phyloP scores from a whole-genome alignment of 2,797 vertebrate species.

The Pelochelys cantorii region DNA sequence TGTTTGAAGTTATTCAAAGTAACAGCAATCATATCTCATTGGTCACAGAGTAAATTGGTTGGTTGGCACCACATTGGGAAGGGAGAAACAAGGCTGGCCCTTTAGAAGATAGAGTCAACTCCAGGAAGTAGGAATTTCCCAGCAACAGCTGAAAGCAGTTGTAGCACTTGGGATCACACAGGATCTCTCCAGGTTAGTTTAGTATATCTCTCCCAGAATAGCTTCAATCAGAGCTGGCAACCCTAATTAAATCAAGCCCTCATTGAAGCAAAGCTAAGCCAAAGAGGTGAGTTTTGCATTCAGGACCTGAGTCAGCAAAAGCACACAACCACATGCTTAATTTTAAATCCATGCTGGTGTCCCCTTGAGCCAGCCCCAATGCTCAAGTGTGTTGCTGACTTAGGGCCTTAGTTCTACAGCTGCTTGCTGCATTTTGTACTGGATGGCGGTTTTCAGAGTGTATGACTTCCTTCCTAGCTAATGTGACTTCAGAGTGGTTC shows the following conservation, averaged over 20 bases:
- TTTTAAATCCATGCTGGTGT: neutral
- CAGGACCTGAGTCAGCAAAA: neutral
- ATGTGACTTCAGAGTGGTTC: neutral
- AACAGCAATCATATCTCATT: neutral
- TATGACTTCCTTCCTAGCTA: no score
- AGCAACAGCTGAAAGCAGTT: neutral
- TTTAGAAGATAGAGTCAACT: neutral
- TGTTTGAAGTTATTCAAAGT: neutral
- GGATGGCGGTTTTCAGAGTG: no score
- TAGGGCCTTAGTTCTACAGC: neutral
- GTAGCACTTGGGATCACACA: neutral
- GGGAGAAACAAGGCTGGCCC: neutral
- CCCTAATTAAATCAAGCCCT: neutral
- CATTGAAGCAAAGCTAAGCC: neutral
- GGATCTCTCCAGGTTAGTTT: neutral
- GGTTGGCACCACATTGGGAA: accelerated
- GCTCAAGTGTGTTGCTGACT: neutral
- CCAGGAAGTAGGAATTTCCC: neutral
- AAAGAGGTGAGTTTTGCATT: neutral
- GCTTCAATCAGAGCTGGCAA: no score
- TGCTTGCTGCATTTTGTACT: no score
- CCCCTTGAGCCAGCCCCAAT: neutral
- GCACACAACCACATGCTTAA: neutral
- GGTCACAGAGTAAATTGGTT: neutral
- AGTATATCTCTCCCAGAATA: neutral